Conservation (phyloP, 2,888 invertebrate genomes). For the Frankliniella intonsa region DNA sequence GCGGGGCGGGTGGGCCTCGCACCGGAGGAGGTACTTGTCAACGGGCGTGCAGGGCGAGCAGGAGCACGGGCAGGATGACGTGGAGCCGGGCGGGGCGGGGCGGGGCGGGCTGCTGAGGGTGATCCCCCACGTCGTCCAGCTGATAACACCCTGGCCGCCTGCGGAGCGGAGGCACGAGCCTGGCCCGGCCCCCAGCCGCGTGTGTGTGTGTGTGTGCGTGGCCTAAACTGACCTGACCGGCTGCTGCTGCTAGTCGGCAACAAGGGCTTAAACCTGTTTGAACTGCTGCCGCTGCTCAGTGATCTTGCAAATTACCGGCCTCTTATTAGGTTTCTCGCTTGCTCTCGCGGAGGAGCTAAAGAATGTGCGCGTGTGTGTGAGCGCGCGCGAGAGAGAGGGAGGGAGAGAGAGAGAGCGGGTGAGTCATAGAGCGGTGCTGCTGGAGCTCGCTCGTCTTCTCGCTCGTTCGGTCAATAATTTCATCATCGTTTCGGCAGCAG, state of each 20-base stretch:
- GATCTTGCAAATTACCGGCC: not conserved
- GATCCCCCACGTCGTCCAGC: not conserved
- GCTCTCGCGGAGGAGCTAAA: too few relatives aligned
- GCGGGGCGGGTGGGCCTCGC: not conserved
- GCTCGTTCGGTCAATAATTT: too few relatives aligned
- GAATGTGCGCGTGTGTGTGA: not conserved
- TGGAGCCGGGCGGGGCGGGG: not conserved
- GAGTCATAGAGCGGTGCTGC: not conserved
- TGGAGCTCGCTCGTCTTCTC: too few relatives aligned
- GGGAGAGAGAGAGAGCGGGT: not conserved
- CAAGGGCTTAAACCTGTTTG: too few relatives aligned
- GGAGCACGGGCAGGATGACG: not conserved
- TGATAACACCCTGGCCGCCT: not conserved
- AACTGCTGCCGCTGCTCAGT: not conserved
- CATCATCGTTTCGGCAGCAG: too few relatives aligned
- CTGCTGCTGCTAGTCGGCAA: too few relatives aligned
- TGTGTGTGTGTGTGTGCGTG: too few relatives aligned
- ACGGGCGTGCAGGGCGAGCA: not conserved
- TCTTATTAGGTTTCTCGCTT: not conserved
- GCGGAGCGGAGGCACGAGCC: too few relatives aligned
- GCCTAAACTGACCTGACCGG: too few relatives aligned
- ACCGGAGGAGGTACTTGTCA: not conserved
- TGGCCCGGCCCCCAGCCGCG: too few relatives aligned
- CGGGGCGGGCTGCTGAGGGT: not conserved
- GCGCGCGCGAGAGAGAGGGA: not conserved